Base-by-base conservation (phyloP, 2,888 invertebrate genomes). In the Electrophaes corylata region DNA sequence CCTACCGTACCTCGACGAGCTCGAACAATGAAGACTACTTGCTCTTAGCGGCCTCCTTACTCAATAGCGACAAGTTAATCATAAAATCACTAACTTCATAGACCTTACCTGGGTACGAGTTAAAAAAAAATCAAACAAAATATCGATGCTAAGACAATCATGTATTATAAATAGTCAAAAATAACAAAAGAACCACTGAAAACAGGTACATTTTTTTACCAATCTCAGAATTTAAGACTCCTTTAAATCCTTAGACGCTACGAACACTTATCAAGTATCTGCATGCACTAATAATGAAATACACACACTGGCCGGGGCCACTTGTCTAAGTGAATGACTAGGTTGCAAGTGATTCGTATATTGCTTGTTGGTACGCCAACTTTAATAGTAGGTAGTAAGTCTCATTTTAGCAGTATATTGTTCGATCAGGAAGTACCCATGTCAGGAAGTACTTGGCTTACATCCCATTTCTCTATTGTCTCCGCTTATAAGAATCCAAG, bases 91-190 rank as follows among this genome's bases (percentile, higher is more conserved):
- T 29, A 29, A 3, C 5, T 29, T 6, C 29, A 10, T 1, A 29
- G 8, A 29, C 4, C 1, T 29, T n/a, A n/a, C n/a, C n/a, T 29
- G 29, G 3, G 31, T 14, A 10, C n/a, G 29, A 51, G 35, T 16
- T 37, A 67, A 67, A 75, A 67, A 67, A 75, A 78, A 79, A 62
- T 62, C 3, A 76, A 78, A 87, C 78, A 82, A 83, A 78, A 76
- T 69, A 64, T 81, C 74, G 86, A 89, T 90, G 90, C 91, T 91
- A 91, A 85, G 91, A 91, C 90, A 90, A 91, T 91, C 85, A 89
- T 91, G 87, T 91, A 90, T 89, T 91, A 91, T 90, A 91, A 91
- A 91, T 91, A 91, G 89, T 91, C 90, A 91, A 91, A 91, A 89
- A 88, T 87, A 90, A 91, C 89, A 90, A 91, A 91, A 89, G 88